Base-by-base conservation (phyloP, 2,113 vertebrate genomes). In the Callocephalon fimbriatum region DNA sequence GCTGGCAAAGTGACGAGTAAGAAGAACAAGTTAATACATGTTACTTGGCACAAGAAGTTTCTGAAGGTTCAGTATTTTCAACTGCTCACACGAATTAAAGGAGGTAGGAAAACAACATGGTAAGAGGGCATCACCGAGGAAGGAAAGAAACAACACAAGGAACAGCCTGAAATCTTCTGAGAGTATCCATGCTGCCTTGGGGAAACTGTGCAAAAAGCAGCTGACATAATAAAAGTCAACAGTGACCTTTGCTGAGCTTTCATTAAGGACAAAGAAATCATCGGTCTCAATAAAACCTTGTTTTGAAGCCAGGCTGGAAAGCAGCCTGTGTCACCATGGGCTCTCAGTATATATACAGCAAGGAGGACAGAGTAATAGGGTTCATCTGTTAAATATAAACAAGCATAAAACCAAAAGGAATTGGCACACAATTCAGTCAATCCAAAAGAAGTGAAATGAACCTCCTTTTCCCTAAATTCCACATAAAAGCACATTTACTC, bases 211-310 rank as follows among this genome's bases (percentile, higher is more conserved):
- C 63, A 75, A 90, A 90, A 66, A 79, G 81, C 71, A 93, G 81
- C 74, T 88, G 66, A 90, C 54, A 51, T 61, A 86, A 91, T 50
- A 65, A 23, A 95, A 82, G 70, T 56, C 73, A 93, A 79, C 71
- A 51, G 48, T 76, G 89, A 93, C 87, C 85, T 96, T 86, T 86
- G 58, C 78, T 66, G 67, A 63, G 79, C 88, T 88, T 86, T 94
- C 37, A 3, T 37, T 75, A 90, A 87, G 79, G 68, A 92, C 75
- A 93, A 95, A 90, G 68, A 94, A 92, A 86, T 63, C 26, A 83
- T 38, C 12, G 0, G 61, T 92, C 92, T 94, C 93, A 94, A 95
- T 92, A 90, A 94, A 79, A 31, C 32, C 51, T 63, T 59, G 71
- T 66, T 95, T 62, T 66, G 31, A 54, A 88, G 85, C 20, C 35